Base-by-base conservation (phyloP, 2,113 vertebrate genomes). In the Cyanistes caeruleus region DNA sequence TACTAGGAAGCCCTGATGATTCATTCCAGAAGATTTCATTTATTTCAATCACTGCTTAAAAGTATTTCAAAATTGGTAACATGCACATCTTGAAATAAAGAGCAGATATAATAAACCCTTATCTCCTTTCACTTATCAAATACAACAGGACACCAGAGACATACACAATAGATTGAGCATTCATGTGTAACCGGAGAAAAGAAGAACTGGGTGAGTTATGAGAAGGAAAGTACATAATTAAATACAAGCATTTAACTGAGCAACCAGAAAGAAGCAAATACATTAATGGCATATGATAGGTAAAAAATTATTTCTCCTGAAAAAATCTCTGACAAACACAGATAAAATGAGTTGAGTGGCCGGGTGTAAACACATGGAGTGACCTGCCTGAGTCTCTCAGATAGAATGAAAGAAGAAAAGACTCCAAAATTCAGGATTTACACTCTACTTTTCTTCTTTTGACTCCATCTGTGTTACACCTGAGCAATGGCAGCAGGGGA, bases 101-200 rank as follows among this genome's bases (percentile, higher is more conserved):
- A 84, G 62, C 49, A 64, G 62, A 67, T 25, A 74, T 33, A 77
- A 80, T 91, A 90, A 96, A 86, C 41, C 77, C 93, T 97, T 96
- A 96, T 95, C 85, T 97, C 94, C 87, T 89, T 89, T 73, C 60
- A 53, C 53, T 58, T 83, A 52, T 95, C 89, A 88, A 86, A 83
- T 90, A 86, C 46, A 92, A 89, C n/a, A 86, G 80, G 56, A 77
- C 80, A 94, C 70, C 56, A 87, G 44, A 93, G 78, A 84, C 84
- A 51, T n/a, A 82, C 55, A 80, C 85, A 20, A 65, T 76, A 95
- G 56, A 94, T n/a, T 59, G 63, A 95, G 82, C 87, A 75, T 58
- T 87, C 74, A 89, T 91, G 49, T 72, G 62, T 84, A 95, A 86
- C 37, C 93, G 69, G 52, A 77, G 89, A 59, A 87, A 95, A 76